phyloP scores from a whole-genome alignment of 2,888 invertebrate genomes.

The Apomyelois bistriatella region DNA sequence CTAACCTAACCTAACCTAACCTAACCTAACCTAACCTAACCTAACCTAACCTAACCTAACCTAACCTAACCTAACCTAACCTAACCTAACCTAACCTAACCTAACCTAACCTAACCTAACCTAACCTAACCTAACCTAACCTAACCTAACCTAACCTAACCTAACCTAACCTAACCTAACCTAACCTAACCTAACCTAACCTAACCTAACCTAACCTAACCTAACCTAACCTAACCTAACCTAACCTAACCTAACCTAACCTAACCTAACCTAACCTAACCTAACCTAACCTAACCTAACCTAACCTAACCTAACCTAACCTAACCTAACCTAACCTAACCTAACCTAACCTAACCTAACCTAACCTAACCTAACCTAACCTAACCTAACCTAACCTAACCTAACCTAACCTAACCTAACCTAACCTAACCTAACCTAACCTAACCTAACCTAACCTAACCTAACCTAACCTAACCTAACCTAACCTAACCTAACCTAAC shows the following conservation, averaged over 20 bases:
- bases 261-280: conserved; percentile 15
- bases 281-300: conserved; percentile 15
- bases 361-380: conserved; percentile 16
- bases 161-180: conserved; percentile 15
- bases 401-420: conserved; percentile 13
- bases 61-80: conserved; percentile 28
- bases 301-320: conserved; percentile 15
- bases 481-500: conserved; percentile 17
- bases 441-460: too few species aligned
- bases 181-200: conserved; percentile 15
- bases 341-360: conserved; percentile 21
- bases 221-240: conserved; percentile 15
- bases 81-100: conserved; percentile 15
- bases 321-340: conserved; percentile 11
- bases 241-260: conserved; percentile 20
- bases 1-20: conserved; percentile 12
- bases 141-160: conserved; percentile 15
- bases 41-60: conserved; percentile 25
- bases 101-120: conserved; percentile 16
- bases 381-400: not conserved
- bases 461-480: conserved; percentile 18
- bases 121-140: conserved; percentile 16
- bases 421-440: conserved; percentile 12
- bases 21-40: conserved; percentile 20
- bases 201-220: conserved; percentile 16